Evolutionary conservation across 2,888 invertebrate genomes (phyloP).

Genomic region (Coenonympha glycerion): DNA sequence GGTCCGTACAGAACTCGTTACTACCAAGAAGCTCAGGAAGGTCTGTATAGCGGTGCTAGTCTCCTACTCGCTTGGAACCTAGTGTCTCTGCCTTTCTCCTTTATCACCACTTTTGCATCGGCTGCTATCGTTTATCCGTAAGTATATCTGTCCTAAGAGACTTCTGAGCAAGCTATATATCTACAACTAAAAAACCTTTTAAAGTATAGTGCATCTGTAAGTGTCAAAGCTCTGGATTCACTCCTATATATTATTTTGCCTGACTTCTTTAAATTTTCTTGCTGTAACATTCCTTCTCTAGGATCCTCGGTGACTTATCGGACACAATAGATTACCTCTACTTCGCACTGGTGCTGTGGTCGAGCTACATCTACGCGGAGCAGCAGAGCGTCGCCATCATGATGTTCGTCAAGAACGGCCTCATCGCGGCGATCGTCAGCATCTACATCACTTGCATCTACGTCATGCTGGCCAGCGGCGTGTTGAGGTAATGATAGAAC

Average conservation of each 20-base stretch:
- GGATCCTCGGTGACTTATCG: constrained; percentile 74
- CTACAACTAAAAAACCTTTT: too few species aligned
- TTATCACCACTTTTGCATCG: constrained; percentile 82
- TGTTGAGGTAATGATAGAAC: constrained; percentile 78
- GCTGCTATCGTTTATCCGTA: constrained; percentile 84
- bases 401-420: constrained; percentile 85
- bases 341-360: constrained; percentile 85
- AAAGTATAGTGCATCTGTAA: too few species aligned
- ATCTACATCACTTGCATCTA: constrained; percentile 86
- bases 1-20: constrained; percentile 91
- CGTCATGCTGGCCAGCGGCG: constrained; percentile 82
- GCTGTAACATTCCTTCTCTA: constrained; percentile 31
- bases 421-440: constrained; percentile 85
- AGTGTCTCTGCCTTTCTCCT: constrained; percentile 87
- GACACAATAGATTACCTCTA: constrained; percentile 78
- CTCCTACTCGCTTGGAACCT: constrained; percentile 88
- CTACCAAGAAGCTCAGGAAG: constrained; percentile 93
- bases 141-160: constrained; percentile 50
- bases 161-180: too few species aligned
- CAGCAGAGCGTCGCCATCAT: constrained; percentile 88
- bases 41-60: constrained; percentile 90
- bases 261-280: not conserved
- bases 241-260: too few species aligned
- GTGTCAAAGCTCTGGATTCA: too few species aligned
- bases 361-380: constrained; percentile 89